These are phyloP conservation scores for Ridgeia piscesae DNA, from an alignment of 1,140 invertebrate genomes.

Conservation along the genomic window DNA sequence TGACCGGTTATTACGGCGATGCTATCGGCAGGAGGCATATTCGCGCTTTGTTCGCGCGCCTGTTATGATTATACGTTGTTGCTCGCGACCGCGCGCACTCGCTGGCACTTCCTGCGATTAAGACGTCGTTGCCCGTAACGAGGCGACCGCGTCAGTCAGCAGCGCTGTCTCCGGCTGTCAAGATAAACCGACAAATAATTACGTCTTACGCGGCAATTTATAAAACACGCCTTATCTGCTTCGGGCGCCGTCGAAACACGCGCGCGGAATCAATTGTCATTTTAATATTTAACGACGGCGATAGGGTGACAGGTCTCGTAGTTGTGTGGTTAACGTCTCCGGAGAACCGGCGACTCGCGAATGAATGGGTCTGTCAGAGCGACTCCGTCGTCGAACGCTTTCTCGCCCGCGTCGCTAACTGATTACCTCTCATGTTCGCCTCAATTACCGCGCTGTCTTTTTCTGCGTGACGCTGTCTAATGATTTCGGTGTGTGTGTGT, in stretches of 20 bases:
- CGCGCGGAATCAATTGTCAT: conserved; percentile 3
- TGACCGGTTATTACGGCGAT: background rate
- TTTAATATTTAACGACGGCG: conserved; percentile 5
- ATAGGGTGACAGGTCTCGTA: background rate
- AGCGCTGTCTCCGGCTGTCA: background rate
- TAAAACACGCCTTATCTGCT: background rate
- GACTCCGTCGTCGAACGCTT: background rate
- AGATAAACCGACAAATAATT: conserved; percentile 6
- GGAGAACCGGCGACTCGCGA: background rate
- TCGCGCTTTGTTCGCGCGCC: background rate
- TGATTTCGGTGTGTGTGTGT: background rate
- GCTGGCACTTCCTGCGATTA: background rate
- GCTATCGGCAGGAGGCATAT: background rate
- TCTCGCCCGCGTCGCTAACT: conserved; percentile 2
- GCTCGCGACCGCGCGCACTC: background rate
- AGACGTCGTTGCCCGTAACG: background rate
- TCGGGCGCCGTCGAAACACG: background rate
- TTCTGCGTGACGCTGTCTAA: background rate
- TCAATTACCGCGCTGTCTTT: background rate
- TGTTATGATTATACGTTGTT: background rate
- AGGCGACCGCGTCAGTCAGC: background rate
- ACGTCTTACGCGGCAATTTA: background rate
- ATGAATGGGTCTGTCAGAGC: background rate
- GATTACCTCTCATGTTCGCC: background rate
- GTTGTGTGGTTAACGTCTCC: background rate